phyloP scores from a whole-genome alignment of 2,113 vertebrate genomes.

The Climacteris rufus region DNA sequence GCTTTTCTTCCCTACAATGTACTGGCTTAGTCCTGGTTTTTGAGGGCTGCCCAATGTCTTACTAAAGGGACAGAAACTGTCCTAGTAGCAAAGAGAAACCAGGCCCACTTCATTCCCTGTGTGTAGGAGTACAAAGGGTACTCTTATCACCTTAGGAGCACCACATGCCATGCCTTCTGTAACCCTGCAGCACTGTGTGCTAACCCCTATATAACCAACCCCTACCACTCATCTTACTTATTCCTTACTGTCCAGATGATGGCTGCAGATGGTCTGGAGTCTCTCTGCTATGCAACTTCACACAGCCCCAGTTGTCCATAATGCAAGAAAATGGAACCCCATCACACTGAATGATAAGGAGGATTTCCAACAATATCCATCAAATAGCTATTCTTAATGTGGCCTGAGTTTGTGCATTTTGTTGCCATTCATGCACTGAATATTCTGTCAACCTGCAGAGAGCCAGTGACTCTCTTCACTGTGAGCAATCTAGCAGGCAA shows the following conservation, averaged over 20 bases:
- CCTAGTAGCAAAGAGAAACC: background rate
- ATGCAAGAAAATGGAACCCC: background rate
- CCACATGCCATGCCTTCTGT: background rate
- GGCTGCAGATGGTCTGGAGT: background rate
- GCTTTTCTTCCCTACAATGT: background rate
- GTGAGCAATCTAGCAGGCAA: background rate
- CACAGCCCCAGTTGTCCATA: background rate
- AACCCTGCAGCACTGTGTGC: background rate
- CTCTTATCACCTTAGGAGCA: background rate
- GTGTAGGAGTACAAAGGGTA: background rate
- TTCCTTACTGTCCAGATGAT: background rate
- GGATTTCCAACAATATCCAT: background rate
- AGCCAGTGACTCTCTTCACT: background rate
- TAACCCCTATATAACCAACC: background rate
- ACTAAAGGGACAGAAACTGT: background rate
- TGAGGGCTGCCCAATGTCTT: background rate
- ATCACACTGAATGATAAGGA: background rate
- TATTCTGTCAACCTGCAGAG: background rate
- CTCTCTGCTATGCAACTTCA: background rate
- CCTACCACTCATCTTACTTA: background rate
- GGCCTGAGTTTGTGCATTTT: background rate
- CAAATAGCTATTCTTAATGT: background rate
- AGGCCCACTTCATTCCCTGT: background rate
- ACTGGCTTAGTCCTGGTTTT: background rate
- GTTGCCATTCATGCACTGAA: background rate